Percentiles rank a stretch among this genome's conserved stretches.
Evolutionary conservation across 2,113 vertebrate species (phyloP).

Genomic region (Psephotus haematonotus): DNA sequence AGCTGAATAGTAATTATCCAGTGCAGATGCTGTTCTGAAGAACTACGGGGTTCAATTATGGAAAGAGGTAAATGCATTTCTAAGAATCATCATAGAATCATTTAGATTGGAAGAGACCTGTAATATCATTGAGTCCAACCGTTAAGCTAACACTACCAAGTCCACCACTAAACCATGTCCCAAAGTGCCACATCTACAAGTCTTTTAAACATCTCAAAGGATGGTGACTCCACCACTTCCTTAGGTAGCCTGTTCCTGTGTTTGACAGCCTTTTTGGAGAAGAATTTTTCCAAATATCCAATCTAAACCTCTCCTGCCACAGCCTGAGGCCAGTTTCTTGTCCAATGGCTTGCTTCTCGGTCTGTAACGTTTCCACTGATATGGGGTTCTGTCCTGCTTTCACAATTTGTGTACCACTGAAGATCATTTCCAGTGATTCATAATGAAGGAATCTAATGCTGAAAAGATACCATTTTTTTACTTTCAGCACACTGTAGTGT

Average conservation of each 20-base stretch:
- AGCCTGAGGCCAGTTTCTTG: not conserved
- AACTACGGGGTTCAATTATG: not conserved
- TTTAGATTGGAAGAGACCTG: not conserved
- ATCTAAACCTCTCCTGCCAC: not conserved
- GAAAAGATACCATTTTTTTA: not conserved
- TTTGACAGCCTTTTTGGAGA: not conserved
- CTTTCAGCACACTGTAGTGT: not conserved
- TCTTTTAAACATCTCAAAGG: not conserved
- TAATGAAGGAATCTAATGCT: not conserved
- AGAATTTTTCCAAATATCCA: not conserved
- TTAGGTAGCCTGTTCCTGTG: not conserved
- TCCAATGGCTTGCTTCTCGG: rapidly evolving
- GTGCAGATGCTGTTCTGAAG: not conserved
- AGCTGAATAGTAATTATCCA: not conserved
- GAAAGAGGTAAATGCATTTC: not conserved
- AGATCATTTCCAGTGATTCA: not conserved
- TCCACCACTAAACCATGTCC: not conserved
- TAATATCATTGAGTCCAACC: not conserved
- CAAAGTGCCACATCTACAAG: not conserved
- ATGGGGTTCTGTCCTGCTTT: not conserved
- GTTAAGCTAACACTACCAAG: not conserved
- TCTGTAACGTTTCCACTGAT: not conserved
- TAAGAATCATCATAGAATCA: not conserved
- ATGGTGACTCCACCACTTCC: not conserved
- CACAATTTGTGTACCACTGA: not conserved